Percentiles rank a stretch among this genome's conserved stretches.
Conservation (phyloP, 2,113 vertebrate species). For the Oreochromis spilurus region DNA sequence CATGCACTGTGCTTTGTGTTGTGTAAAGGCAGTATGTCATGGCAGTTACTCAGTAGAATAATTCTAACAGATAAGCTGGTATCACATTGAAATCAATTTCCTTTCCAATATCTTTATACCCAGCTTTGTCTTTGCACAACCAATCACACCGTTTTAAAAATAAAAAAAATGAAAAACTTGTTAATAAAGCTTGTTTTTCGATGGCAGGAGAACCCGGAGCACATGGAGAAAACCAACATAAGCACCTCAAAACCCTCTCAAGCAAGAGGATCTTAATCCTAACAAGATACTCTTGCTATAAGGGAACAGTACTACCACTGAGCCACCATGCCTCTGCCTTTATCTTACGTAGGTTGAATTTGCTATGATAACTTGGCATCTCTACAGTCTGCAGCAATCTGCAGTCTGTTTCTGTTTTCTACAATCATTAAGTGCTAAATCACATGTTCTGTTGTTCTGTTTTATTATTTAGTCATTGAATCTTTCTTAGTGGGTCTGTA, state of each 20-base stretch:
- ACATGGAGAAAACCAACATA: neutral
- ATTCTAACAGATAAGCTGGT: neutral
- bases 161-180: accelerated
- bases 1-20: neutral
- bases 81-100: neutral
- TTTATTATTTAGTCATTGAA: neutral
- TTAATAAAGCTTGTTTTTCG: neutral
- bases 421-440: neutral
- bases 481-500: neutral
- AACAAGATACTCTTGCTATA: neutral
- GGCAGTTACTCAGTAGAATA: neutral
- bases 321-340: neutral
- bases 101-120: neutral
- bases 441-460: neutral
- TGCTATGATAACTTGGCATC: neutral
- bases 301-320: neutral
- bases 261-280: neutral
- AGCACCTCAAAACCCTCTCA: neutral
- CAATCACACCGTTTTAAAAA: accelerated
- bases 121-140: neutral
- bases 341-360: neutral
- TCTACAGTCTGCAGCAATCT: neutral
- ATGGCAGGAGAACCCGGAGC: neutral
- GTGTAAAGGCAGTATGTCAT: neutral
- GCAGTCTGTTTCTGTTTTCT: neutral